Evolutionary conservation across 2,797 vertebrate genomes (phyloP).

Genomic region (Characodon lateralis): DNA sequence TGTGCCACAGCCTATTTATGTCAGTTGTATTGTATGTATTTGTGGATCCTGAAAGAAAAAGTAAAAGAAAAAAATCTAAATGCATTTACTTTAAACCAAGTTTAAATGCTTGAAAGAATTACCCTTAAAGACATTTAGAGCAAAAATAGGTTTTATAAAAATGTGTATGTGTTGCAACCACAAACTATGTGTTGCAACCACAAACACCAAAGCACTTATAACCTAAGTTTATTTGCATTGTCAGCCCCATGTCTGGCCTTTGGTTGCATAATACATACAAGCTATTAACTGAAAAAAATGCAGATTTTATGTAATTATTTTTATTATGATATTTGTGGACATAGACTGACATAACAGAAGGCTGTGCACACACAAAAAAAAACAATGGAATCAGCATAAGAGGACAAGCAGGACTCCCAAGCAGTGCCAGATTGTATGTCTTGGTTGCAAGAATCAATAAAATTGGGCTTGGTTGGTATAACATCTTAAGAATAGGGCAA

Average conservation of each 20-base stretch:
- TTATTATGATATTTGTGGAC: too few relatives aligned
- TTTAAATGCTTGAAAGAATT: background rate
- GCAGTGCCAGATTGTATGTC: too few relatives aligned
- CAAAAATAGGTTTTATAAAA: background rate
- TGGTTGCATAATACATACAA: too few relatives aligned
- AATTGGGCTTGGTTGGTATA: background rate
- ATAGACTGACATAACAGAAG: too few relatives aligned
- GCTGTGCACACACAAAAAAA: too few relatives aligned
- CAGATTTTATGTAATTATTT: too few relatives aligned
- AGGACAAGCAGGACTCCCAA: too few relatives aligned
- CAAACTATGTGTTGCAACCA: background rate
- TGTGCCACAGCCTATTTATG: slow-evolving; percentile 36
- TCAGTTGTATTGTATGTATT: slow-evolving; percentile 17
- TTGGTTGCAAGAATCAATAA: too few relatives aligned
- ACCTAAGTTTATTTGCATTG: too few relatives aligned
- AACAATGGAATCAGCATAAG: too few relatives aligned
- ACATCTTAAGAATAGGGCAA: background rate
- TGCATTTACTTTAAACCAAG: background rate
- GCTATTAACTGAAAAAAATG: too few relatives aligned
- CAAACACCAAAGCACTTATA: background rate
- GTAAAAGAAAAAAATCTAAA: background rate
- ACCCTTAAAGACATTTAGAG: background rate
- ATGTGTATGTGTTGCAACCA: background rate
- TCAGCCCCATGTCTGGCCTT: too few relatives aligned
- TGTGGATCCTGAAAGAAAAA: background rate